Conservation (phyloP, 2,113 vertebrate genomes). For the Poeciliopsis turrubarensis region DNA sequence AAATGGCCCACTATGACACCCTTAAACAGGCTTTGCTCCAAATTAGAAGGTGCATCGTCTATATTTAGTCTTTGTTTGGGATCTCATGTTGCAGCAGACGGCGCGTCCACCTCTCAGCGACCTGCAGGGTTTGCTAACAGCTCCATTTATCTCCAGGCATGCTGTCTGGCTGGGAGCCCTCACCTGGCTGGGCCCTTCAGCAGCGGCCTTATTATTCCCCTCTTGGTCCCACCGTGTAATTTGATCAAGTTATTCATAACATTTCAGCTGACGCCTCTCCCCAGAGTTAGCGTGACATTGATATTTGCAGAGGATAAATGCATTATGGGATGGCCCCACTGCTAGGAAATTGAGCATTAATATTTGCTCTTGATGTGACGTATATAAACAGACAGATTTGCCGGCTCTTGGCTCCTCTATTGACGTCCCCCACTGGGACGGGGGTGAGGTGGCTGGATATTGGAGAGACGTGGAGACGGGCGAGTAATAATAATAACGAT, state of each 20-base stretch:
- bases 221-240: slow-evolving; percentile 74
- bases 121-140: slow-evolving; percentile 67
- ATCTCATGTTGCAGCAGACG: slow-evolving; percentile 40
- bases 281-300: slow-evolving; percentile 77
- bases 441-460: slow-evolving; percentile 45
- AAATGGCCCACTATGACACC: background rate
- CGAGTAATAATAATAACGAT: slow-evolving; percentile 67
- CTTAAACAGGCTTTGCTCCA: slow-evolving; percentile 6
- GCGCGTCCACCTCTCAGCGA: slow-evolving; percentile 35
- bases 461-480: slow-evolving; percentile 46
- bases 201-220: slow-evolving; percentile 70
- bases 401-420: slow-evolving; percentile 64
- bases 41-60: background rate
- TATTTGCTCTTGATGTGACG: slow-evolving; percentile 78
- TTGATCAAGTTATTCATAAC: slow-evolving; percentile 80
- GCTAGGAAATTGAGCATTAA: slow-evolving; percentile 79
- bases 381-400: slow-evolving; percentile 76
- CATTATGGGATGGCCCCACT: slow-evolving; percentile 73
- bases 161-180: slow-evolving; percentile 63
- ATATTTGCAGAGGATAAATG: slow-evolving; percentile 80
- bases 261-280: slow-evolving; percentile 73
- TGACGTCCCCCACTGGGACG: slow-evolving; percentile 44
- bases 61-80: slow-evolving; percentile 11
- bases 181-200: slow-evolving; percentile 61
- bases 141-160: slow-evolving; percentile 72